Evolutionary conservation across 2,797 vertebrate genomes (phyloP).

Genomic region (Erpetoichthys calabaricus): DNA sequence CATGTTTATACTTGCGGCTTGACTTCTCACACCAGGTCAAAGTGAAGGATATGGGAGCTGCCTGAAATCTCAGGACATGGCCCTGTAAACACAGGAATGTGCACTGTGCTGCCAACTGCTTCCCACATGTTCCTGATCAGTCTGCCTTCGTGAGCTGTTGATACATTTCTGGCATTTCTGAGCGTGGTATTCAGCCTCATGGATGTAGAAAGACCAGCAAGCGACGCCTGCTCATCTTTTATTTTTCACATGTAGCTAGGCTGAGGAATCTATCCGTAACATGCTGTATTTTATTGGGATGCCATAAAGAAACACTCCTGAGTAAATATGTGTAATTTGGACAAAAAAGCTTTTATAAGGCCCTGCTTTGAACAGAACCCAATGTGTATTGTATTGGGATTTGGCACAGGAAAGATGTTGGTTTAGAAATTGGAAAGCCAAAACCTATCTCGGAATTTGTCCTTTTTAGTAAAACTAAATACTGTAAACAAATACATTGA

Average conservation of each 20-base stretch:
- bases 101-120: conserved; percentile 20
- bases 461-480: too few relatives aligned
- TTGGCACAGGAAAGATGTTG: not conserved
- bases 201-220: conserved; percentile 10
- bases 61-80: conserved; percentile 26
- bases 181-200: conserved; percentile 13
- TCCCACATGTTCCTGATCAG: conserved; percentile 19
- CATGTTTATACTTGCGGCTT: conserved; percentile 27
- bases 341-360: not conserved
- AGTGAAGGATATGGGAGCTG: conserved; percentile 23
- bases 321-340: conserved; percentile 27
- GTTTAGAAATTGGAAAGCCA: not conserved
- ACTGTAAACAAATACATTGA: too few relatives aligned
- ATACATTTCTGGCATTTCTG: conserved; percentile 16
- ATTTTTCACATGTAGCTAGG: conserved; percentile 22
- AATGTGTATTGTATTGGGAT: conserved; percentile 2
- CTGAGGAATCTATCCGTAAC: conserved; percentile 51
- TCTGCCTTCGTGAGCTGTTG: conserved; percentile 12
- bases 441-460: too few relatives aligned
- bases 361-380: not conserved
- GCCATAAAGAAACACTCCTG: conserved; percentile 31
- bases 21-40: conserved; percentile 32
- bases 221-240: conserved; percentile 2
- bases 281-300: conserved; percentile 50
- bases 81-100: conserved; percentile 30